These are phyloP conservation scores for Piliocolobus tephrosceles DNA, from an alignment of 2,113 vertebrate genomes.

Conservation along the genomic window DNA sequence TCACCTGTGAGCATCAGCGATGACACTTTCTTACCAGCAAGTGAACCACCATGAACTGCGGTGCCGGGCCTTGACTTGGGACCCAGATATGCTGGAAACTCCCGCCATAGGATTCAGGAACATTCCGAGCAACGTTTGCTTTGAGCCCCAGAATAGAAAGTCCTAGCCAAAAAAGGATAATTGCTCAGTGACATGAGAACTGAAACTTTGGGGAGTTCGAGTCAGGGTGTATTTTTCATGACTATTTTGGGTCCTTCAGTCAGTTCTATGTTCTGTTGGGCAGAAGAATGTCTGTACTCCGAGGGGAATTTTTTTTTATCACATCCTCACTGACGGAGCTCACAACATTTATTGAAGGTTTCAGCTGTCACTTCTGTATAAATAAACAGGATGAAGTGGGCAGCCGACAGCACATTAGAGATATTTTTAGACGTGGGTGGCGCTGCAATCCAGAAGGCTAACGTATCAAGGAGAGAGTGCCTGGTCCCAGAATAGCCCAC, in stretches of 20 bases:
- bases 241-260: neutral
- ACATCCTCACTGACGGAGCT: neutral
- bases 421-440: slow-evolving; percentile 27
- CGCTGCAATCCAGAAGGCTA: neutral
- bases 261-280: neutral
- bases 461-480: neutral
- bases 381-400: slow-evolving; percentile 28
- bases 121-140: neutral
- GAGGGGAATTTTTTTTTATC: neutral
- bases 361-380: slow-evolving; percentile 51
- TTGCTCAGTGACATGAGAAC: neutral
- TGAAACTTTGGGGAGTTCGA: neutral
- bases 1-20: neutral
- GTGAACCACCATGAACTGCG: accelerated
- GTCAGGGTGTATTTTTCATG: neutral
- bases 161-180: neutral
- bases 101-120: neutral
- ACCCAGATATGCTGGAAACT: neutral
- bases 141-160: neutral
- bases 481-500: neutral
- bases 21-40: neutral
- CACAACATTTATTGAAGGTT: neutral
- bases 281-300: neutral
- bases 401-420: neutral
- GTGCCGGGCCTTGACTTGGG: neutral